Percentiles rank a stretch among this genome's conserved stretches.
phyloP scores from a whole-genome alignment of 2,888 invertebrate species.

The Kuschelorhynchus macadamiae region DNA sequence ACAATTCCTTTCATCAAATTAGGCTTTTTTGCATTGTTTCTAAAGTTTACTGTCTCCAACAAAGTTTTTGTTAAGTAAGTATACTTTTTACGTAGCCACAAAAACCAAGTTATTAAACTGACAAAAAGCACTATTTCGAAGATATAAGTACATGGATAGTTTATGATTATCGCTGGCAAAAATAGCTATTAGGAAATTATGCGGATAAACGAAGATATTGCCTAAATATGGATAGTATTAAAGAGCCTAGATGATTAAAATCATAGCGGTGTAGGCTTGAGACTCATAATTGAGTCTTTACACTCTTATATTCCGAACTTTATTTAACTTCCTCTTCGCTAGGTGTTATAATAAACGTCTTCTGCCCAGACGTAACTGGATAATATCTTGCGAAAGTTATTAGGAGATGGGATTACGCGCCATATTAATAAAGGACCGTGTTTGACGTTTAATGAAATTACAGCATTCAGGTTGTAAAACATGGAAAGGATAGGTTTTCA shows the following conservation, averaged over 20 bases:
- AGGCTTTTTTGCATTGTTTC: too few species aligned
- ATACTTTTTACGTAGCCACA: too few species aligned
- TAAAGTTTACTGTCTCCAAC: too few species aligned
- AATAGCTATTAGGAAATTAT: too few species aligned
- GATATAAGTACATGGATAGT: too few species aligned
- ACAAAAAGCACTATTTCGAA: too few species aligned
- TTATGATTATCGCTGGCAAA: too few species aligned
- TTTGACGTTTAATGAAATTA: slow-evolving; percentile 24
- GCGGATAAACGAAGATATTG: too few species aligned
- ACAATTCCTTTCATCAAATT: too few species aligned
- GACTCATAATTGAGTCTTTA: slow-evolving; percentile 31
- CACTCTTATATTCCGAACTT: slow-evolving; percentile 18
- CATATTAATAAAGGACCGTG: slow-evolving; percentile 16
- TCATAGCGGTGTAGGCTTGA: slow-evolving; percentile 7
- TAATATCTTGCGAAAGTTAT: slow-evolving; percentile 35
- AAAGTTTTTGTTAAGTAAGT: too few species aligned
- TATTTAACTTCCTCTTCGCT: slow-evolving; percentile 14
- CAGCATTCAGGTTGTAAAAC: slow-evolving; percentile 4
- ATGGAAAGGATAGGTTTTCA: background rate
- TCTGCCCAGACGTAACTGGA: slow-evolving; percentile 14
- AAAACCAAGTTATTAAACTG: too few species aligned
- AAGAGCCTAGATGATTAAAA: slow-evolving; percentile 1
- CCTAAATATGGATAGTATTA: too few species aligned
- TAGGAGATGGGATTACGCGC: slow-evolving; percentile 25
- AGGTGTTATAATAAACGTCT: slow-evolving; percentile 27